phyloP scores from a whole-genome alignment of 2,888 invertebrate species.

The Lepidochitona cinerea region DNA sequence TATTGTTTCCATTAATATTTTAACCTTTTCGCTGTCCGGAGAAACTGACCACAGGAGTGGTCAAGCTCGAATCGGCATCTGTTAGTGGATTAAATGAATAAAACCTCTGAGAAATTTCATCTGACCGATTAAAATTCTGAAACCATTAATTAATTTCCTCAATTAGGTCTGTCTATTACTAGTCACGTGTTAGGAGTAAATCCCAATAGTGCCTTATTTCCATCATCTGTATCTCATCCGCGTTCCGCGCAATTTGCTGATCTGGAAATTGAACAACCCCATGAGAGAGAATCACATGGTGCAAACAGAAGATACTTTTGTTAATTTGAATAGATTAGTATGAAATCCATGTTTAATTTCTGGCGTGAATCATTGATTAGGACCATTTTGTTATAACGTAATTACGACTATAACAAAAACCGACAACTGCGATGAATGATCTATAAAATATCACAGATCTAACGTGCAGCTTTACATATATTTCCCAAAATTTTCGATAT shows the following conservation, averaged over 20 bases:
- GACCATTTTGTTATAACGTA: too few species aligned
- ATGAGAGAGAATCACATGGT: too few species aligned
- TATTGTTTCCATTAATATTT: not conserved
- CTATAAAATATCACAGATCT: too few species aligned
- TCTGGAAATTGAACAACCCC: not conserved
- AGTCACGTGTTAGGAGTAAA: not conserved
- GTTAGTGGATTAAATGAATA: not conserved
- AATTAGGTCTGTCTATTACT: not conserved
- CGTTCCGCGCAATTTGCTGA: not conserved
- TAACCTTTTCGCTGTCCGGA: not conserved
- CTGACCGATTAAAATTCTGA: not conserved
- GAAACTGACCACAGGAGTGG: not conserved
- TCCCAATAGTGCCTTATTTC: too few species aligned
- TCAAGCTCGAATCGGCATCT: not conserved
- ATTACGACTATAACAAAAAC: too few species aligned
- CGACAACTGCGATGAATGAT: too few species aligned
- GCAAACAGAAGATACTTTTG: too few species aligned
- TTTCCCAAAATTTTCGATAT: too few species aligned
- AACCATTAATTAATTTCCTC: not conserved
- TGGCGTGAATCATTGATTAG: too few species aligned
- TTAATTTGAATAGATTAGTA: too few species aligned
- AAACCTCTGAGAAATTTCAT: not conserved
- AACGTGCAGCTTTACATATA: too few species aligned
- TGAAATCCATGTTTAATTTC: too few species aligned
- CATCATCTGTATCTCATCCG: not conserved